These are phyloP conservation scores for Hucho hucho DNA, from an alignment of 2,113 vertebrate species.

Conservation along the genomic window DNA sequence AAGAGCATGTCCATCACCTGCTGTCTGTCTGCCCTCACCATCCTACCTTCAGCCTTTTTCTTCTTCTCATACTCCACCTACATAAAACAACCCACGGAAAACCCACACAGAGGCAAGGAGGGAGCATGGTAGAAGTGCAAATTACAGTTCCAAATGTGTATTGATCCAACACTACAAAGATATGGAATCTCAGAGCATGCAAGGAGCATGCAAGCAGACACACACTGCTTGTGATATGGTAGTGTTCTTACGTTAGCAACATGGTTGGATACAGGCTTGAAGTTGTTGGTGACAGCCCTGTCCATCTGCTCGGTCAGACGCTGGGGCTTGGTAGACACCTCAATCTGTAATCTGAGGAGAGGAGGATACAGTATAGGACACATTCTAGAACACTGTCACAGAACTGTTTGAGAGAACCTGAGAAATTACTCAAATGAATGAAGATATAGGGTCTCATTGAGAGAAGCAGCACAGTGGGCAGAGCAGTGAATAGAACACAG, in stretches of 20 bases:
- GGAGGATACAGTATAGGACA: too few species aligned
- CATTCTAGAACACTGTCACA: too few species aligned
- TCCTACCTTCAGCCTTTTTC: constrained; percentile 93
- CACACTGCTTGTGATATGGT: neutral
- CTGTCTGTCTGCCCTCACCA: constrained; percentile 88
- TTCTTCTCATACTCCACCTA: constrained; percentile 91
- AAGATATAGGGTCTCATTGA: neutral
- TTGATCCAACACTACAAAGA: neutral
- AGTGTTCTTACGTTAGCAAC: constrained; percentile 82
- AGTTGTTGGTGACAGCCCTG: constrained; percentile 85
- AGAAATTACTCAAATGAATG: too few species aligned
- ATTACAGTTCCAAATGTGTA: too few species aligned
- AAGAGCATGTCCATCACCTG: constrained; percentile 95
- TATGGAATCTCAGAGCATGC: neutral
- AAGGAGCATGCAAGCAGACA: neutral
- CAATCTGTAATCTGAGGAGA: constrained; percentile 79
- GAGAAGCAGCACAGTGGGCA: neutral
- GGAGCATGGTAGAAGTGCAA: neutral
- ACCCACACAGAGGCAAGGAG: neutral
- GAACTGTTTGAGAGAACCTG: too few species aligned
- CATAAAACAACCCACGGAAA: neutral
- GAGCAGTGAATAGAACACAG: too few species aligned
- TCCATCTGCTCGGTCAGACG: constrained; percentile 88
- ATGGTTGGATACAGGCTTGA: constrained; percentile 90
- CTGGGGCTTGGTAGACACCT: constrained; percentile 86